Percentiles rank a stretch among this genome's conserved stretches.
These are phyloP conservation scores for Glyptemys insculpta DNA, from an alignment of 2,797 vertebrate species.

Conservation along the genomic window DNA sequence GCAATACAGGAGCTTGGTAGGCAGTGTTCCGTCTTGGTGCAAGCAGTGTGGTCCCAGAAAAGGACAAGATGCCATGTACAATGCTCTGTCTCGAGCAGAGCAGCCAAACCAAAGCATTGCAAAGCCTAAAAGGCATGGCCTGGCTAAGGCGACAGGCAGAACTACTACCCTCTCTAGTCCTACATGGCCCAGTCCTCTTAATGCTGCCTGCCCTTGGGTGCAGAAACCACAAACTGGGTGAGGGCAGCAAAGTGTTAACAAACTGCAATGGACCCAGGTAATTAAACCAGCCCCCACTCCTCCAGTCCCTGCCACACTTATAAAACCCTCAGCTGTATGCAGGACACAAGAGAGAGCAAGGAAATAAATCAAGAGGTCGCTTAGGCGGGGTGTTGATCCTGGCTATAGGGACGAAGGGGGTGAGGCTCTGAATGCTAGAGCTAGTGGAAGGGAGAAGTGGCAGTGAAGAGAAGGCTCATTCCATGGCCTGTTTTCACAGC, in stretches of 20 bases:
- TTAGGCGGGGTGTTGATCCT: neutral
- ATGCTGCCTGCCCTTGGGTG: neutral
- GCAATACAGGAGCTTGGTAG: neutral
- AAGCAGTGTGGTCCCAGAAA: rapidly evolving
- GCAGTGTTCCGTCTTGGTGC: neutral
- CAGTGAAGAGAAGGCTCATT: neutral
- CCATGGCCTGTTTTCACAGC: neutral
- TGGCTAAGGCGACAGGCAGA: neutral
- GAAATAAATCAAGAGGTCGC: neutral
- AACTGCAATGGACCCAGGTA: neutral
- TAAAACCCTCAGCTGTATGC: neutral
- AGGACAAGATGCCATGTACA: rapidly evolving
- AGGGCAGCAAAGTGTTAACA: neutral
- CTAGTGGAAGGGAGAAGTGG: neutral
- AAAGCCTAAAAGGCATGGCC: neutral
- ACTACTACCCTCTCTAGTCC: neutral
- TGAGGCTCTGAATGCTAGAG: neutral
- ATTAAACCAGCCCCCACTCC: neutral
- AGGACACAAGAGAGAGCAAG: neutral
- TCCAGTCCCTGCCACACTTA: neutral
- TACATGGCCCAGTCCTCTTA: neutral
- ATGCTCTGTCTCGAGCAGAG: neutral
- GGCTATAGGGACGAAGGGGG: neutral
- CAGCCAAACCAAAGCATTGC: rapidly evolving
- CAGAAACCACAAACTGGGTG: neutral